These are phyloP conservation scores for Saturnia japonica DNA, from an alignment of 2,888 invertebrate genomes.

Conservation along the genomic window DNA sequence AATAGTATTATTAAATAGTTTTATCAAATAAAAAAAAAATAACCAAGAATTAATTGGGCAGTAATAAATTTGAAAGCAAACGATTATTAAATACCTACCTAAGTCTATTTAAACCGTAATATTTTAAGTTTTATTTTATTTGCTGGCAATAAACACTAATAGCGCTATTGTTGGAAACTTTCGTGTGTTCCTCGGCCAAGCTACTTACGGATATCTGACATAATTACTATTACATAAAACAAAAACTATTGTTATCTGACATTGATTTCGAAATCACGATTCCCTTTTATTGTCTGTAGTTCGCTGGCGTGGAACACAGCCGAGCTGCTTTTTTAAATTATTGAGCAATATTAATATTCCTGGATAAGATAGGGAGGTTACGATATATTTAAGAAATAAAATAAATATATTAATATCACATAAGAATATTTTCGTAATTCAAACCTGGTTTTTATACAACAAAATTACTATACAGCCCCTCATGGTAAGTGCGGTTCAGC, in stretches of 20 bases:
- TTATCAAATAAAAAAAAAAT: too few relatives aligned
- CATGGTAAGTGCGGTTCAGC: too few relatives aligned
- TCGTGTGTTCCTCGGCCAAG: constrained; percentile 29
- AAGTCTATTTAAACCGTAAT: not conserved
- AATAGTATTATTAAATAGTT: too few relatives aligned
- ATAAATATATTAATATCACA: too few relatives aligned
- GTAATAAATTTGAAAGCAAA: not conserved
- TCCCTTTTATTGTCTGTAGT: constrained; percentile 16
- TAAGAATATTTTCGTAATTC: too few relatives aligned
- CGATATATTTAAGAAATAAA: too few relatives aligned
- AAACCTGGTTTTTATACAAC: too few relatives aligned
- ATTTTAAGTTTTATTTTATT: constrained; percentile 19
- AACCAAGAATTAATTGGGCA: too few relatives aligned
- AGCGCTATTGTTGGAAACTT: constrained; percentile 41
- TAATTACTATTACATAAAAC: constrained; percentile 53
- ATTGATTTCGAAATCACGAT: constrained; percentile 51
- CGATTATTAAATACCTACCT: not conserved
- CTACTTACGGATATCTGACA: constrained; percentile 38
- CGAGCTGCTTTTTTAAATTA: not conserved
- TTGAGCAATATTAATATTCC: too few relatives aligned
- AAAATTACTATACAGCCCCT: too few relatives aligned
- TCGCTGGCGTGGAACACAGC: not conserved
- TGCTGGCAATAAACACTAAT: constrained; percentile 41
- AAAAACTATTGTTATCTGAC: constrained; percentile 54
- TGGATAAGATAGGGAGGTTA: too few relatives aligned